These are phyloP conservation scores for Pangasius mekongensis DNA, from an alignment of 2,797 vertebrate genomes.

Conservation along the genomic window DNA sequence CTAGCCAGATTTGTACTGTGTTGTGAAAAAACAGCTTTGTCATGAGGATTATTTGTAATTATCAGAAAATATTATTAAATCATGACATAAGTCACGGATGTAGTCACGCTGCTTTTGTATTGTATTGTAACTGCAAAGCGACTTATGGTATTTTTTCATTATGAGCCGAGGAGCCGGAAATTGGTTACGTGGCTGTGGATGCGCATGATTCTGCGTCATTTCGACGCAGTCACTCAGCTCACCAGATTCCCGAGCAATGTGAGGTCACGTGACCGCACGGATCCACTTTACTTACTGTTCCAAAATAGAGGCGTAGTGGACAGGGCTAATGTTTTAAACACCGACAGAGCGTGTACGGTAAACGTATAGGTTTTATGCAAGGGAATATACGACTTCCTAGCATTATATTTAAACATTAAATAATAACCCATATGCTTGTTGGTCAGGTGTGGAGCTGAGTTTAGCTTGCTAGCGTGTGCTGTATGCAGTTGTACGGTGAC, in stretches of 20 bases:
- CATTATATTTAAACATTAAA: no score
- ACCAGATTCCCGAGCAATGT: neutral
- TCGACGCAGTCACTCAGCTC: neutral
- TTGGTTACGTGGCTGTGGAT: neutral
- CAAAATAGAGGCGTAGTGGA: neutral
- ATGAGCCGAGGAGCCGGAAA: neutral
- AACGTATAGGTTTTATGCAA: neutral
- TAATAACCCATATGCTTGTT: neutral
- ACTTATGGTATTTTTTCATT: neutral
- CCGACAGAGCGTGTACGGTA: neutral
- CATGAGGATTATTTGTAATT: neutral
- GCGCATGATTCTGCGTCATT: neutral
- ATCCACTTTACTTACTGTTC: neutral
- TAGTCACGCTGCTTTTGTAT: neutral
- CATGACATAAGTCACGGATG: neutral
- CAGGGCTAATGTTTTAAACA: neutral
- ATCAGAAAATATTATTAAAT: neutral
- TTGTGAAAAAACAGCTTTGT: neutral
- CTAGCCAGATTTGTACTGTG: neutral
- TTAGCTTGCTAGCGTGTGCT: neutral
- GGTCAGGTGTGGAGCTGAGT: no score
- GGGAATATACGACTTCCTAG: neutral
- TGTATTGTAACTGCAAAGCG: neutral
- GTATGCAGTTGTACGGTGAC: constrained; percentile 10
- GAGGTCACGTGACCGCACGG: neutral